These are phyloP conservation scores for Linyphia triangularis DNA, from an alignment of 2,888 invertebrate species.

Conservation along the genomic window DNA sequence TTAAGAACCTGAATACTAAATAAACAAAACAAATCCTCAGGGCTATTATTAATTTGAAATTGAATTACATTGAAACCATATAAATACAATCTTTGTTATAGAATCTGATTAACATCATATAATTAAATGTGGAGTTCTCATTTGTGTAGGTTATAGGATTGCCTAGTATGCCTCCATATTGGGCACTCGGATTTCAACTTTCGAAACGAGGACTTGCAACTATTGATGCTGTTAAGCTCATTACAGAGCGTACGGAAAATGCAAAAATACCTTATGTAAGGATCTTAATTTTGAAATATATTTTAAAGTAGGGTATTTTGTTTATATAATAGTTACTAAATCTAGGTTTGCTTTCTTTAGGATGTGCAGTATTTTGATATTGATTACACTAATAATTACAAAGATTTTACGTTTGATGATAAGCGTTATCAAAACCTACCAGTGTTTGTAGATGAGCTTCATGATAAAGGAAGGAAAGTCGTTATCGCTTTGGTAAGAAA, in stretches of 20 bases:
- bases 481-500: slow-evolving; percentile 77
- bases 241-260: slow-evolving; percentile 85
- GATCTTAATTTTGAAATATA: slow-evolving; percentile 71
- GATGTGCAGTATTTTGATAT: slow-evolving; percentile 79
- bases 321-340: neutral
- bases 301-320: neutral
- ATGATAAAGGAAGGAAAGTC: slow-evolving; percentile 69
- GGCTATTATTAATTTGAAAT: too few species aligned
- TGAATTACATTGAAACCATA: too few species aligned
- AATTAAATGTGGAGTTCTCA: neutral
- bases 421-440: slow-evolving; percentile 75
- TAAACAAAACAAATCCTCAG: too few species aligned
- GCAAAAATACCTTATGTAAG: slow-evolving; percentile 88
- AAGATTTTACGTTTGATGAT: slow-evolving; percentile 79
- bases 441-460: slow-evolving; percentile 76
- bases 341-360: slow-evolving; percentile 75
- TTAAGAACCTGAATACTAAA: too few species aligned
- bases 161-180: slow-evolving; percentile 91
- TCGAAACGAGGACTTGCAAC: slow-evolving; percentile 85
- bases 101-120: neutral
- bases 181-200: slow-evolving; percentile 92
- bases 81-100: too few species aligned
- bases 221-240: slow-evolving; percentile 84
- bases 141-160: slow-evolving; percentile 84
- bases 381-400: slow-evolving; percentile 80